Percentiles rank a stretch among this genome's conserved stretches.
phyloP scores from a whole-genome alignment of 2,113 vertebrate species.

The Theristicus caerulescens region DNA sequence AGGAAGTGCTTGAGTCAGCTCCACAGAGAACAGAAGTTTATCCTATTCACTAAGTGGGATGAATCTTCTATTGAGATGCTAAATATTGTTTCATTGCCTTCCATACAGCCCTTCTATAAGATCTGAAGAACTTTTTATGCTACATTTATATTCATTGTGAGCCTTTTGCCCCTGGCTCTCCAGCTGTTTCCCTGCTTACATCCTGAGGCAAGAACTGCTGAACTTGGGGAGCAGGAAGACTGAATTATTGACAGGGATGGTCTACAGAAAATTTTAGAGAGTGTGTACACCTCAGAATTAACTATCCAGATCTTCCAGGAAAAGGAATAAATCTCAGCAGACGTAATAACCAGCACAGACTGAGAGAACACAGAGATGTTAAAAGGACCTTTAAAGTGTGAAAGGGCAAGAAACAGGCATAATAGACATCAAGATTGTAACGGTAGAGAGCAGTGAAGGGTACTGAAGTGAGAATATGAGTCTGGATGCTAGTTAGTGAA shows the following conservation, averaged over 20 bases:
- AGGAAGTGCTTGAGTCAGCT: conserved; percentile 59
- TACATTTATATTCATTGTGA: conserved; percentile 10
- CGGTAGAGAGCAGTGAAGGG: neutral
- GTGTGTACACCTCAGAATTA: neutral
- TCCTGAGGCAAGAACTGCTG: conserved; percentile 30
- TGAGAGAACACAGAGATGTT: neutral
- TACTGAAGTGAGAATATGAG: neutral
- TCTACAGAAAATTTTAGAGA: neutral
- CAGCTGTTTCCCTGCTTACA: conserved; percentile 36
- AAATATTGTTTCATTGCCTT: conserved; percentile 35
- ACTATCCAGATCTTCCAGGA: neutral
- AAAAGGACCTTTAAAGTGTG: neutral
- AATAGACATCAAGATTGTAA: neutral
- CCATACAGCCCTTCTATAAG: neutral
- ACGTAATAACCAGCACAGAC: neutral
- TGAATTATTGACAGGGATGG: neutral
- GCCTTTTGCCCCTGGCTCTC: conserved; percentile 25
- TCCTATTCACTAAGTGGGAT: conserved; percentile 26
- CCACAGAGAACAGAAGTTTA: conserved; percentile 35
- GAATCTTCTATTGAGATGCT: conserved; percentile 58
- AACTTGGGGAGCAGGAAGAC: neutral
- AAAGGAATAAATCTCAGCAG: neutral
- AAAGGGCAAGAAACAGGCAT: neutral
- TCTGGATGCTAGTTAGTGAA: neutral
- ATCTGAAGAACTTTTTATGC: conserved; percentile 19